These are phyloP conservation scores for Philypnodon macrostomus DNA, from an alignment of 2,797 vertebrate genomes.

Conservation along the genomic window DNA sequence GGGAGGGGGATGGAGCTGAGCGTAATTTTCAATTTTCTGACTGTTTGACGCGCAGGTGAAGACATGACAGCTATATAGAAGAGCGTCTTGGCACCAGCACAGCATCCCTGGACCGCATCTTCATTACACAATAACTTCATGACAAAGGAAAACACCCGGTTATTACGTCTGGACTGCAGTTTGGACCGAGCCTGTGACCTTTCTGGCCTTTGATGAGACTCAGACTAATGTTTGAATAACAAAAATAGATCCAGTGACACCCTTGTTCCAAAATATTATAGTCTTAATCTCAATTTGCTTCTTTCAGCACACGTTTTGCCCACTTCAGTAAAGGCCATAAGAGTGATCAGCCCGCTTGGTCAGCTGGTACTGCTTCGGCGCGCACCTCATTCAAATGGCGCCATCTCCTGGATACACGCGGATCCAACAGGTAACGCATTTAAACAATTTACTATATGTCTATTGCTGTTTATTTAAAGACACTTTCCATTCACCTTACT, in stretches of 20 bases:
- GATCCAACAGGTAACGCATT: slow-evolving; percentile 13
- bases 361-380: slow-evolving; percentile 11
- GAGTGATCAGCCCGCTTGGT: slow-evolving; percentile 13
- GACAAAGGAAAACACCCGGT: slow-evolving; percentile 31
- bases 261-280: background rate
- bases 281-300: background rate
- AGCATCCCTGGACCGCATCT: slow-evolving; percentile 63
- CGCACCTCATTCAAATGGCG: slow-evolving; percentile 65
- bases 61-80: slow-evolving; percentile 51
- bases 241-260: background rate
- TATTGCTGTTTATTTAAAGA: background rate
- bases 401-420: slow-evolving; percentile 74
- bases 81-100: slow-evolving; percentile 46
- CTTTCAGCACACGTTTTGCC: background rate
- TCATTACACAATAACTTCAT: slow-evolving; percentile 69
- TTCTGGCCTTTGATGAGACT: background rate
- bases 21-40: slow-evolving; percentile 77
- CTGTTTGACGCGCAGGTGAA: slow-evolving; percentile 72
- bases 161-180: background rate
- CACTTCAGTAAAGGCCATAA: slow-evolving; percentile 21
- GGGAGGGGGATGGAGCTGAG: slow-evolving; percentile 32
- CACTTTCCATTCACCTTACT: background rate
- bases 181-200: background rate
- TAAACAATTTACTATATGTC: no score
- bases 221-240: background rate